Evolutionary conservation across 37 sponge, comb jelly and placozoan genomes (phyloP), one percentile per base, ranked within the genome.

Genomic region (Lycopodina hypogea): DNA sequence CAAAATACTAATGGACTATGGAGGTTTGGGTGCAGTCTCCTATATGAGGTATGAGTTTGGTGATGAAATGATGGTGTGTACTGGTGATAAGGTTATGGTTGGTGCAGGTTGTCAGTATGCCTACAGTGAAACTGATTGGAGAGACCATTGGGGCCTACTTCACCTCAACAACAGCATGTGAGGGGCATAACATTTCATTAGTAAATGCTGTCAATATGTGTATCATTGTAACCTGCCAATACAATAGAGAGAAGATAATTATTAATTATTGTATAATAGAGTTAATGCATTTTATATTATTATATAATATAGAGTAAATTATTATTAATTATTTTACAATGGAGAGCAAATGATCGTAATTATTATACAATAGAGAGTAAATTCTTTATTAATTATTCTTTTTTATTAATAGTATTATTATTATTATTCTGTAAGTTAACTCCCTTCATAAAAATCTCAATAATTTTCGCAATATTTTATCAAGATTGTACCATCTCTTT

Each of bases 21-120:
- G 64, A 72, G 61, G n/a, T 81, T 81, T 28, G 73, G 82, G 8
- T 81, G 82, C 34, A 32, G 48, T 3, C 72, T 72, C 63, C 15
- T 63, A 11, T 24, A 70, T 59, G 63, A 56, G 45, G 80, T 80
- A 19, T 33, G 79, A 22, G 37, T 74, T 19, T 58, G 23, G 3
- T 58, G 59, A 58, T 58, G 23, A 6, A 58, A 4, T 58, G 23
- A 26, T 19, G 9, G 12, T 65, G 12, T 30, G 18, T 32, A 70
- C 3, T 35, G 4, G 15, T 36, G 7, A 67, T 36, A 35, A 18
- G 3, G 2, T 36, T 67, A 35, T 35, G 38, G 29, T 26, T 3
- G 8, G 9, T 62, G 37, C 38, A 67, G 70, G 36, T 70, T 11
- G 42, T 70, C 30, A 70, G 45, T 42, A 15, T 70, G 42, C 45